Base-by-base conservation (phyloP, 2,888 invertebrate genomes). In the Thymelicus sylvestris region DNA sequence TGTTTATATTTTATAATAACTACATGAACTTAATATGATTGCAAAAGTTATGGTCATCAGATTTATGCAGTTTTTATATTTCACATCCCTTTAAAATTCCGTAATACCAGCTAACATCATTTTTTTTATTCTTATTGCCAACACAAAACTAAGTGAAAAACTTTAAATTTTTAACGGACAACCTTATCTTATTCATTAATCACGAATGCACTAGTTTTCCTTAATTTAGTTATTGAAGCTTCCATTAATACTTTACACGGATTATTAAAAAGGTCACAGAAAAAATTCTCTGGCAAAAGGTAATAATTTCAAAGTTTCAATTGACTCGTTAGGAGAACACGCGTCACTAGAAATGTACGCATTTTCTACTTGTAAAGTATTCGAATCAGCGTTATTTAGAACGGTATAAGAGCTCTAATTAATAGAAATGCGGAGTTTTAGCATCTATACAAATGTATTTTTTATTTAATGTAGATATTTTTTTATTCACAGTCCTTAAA, bases 281-380 rank as follows among this genome's bases (percentile, higher is more conserved):
- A 66, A 15, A 13, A 59, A 24, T 4, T 44, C 66, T 66, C 65
- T 62, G 39, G 38, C 39, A 62, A 57, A 71, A 61, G 61, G 60
- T 47, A 55, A 71, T 71, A 62, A 71, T 61, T 66, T 66, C 69
- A 65, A 71, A 71, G 24, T 71, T 66, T 60, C 65, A 71, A 71
- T 71, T 55, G 61, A 71, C 71, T 66, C 71, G 66, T 71, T 66
- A 71, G 71, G 24, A 31, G 47, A n/a, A 52, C 15, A 41, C 41
- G 59, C 50, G 50, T 65, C 64, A 41, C 59, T 59, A 50, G 59
- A 50, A 60, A 48, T 24, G 64, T 41, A 70, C 65, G 65, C 70
- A 65, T 65, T 70, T 60, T 70, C 60, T 50, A 70, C 70, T 66
- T 66, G 61, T 66, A 71, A 70, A 70, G 50, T 65, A 70, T 66